Evolutionary conservation across 1,140 invertebrate genomes (phyloP).

Genomic region (Drosophila tristis): DNA sequence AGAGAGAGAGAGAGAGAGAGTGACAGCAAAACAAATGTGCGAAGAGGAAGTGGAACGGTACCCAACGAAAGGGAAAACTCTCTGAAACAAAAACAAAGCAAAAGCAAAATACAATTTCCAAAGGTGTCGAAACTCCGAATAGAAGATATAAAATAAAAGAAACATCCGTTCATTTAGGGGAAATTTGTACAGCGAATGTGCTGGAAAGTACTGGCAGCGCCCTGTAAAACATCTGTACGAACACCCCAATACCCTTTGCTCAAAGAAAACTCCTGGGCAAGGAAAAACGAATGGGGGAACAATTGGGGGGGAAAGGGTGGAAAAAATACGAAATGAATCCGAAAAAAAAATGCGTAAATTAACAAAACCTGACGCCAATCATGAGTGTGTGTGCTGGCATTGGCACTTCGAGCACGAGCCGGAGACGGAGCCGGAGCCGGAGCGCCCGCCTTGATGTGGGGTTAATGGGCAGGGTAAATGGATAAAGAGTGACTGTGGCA

Average conservation of each 20-base stretch:
- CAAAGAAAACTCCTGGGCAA: neutral
- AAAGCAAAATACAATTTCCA: too few relatives aligned
- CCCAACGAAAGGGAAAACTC: too few relatives aligned
- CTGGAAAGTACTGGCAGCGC: too few relatives aligned
- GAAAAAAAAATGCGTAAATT: conserved; percentile 63
- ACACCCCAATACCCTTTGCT: neutral
- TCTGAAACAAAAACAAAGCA: too few relatives aligned
- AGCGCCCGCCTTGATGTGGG: neutral
- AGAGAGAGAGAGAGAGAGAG: conserved; percentile 9
- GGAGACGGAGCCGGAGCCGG: too few relatives aligned
- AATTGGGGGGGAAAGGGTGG: neutral
- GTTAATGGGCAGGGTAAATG: conserved; percentile 1
- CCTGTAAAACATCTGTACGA: too few relatives aligned
- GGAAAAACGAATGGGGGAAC: neutral
- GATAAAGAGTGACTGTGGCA: conserved; percentile 7
- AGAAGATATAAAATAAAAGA: neutral
- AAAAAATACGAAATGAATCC: neutral
- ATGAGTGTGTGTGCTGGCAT: conserved; percentile 37
- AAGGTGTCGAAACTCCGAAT: neutral
- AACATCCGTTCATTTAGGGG: too few relatives aligned
- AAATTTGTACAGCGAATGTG: too few relatives aligned
- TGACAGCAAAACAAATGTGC: conserved; percentile 14
- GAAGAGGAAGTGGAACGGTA: neutral
- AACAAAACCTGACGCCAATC: conserved; percentile 78
- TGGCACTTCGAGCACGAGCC: too few relatives aligned